Evolutionary conservation across 2,797 vertebrate species (phyloP).

Genomic region (Octomys mimax): DNA sequence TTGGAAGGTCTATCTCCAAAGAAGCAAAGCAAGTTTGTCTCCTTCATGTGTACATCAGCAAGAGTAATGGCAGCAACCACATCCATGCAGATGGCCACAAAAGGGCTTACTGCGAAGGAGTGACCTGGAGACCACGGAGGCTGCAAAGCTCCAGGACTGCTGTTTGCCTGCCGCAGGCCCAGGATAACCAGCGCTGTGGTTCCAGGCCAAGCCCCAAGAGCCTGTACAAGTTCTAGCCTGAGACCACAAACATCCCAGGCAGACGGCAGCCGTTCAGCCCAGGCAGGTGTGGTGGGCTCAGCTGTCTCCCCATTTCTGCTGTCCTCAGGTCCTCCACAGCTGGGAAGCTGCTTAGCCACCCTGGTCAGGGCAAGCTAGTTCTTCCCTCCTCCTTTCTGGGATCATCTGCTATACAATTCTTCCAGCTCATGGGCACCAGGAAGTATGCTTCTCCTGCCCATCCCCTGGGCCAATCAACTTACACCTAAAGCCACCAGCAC

Average conservation of each 20-base stretch:
- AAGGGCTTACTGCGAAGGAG: not conserved
- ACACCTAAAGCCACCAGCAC: not conserved
- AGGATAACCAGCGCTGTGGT: not conserved
- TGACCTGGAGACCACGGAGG: not conserved
- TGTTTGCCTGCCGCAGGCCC: not conserved
- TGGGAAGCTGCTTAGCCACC: not conserved
- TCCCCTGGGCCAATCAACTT: not conserved
- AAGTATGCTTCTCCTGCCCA: not conserved
- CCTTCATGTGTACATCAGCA: not conserved
- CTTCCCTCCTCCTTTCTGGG: not conserved
- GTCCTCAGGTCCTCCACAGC: not conserved
- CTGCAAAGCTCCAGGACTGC: not conserved
- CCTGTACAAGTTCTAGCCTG: not conserved
- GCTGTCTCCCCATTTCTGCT: not conserved
- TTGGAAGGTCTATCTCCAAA: constrained; percentile 20
- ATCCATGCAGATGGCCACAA: not conserved
- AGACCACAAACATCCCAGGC: not conserved
- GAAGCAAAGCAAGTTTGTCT: not conserved
- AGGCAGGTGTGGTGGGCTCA: too few relatives aligned
- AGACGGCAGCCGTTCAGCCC: not conserved
- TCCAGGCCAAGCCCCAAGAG: not conserved
- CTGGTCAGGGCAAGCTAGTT: not conserved
- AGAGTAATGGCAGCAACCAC: not conserved
- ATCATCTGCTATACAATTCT: not conserved
- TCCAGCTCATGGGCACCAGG: not conserved